Percentiles rank a stretch among this genome's conserved stretches.
phyloP scores from a whole-genome alignment of 1,140 invertebrate genomes.

The Drosophila guanche region DNA sequence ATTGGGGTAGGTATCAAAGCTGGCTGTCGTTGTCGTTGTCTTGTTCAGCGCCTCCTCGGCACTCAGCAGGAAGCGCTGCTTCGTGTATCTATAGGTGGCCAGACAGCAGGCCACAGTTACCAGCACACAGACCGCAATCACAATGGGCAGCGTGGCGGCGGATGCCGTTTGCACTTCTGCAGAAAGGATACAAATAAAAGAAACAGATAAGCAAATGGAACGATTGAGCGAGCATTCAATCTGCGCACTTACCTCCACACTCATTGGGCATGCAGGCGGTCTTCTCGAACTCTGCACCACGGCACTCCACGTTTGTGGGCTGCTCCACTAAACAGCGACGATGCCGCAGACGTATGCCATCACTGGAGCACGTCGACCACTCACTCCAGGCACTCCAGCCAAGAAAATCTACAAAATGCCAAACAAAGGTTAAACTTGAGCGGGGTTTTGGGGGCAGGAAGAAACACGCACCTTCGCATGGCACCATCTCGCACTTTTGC shows the following conservation, averaged over 20 bases:
- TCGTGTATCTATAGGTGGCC: slow-evolving; percentile 59
- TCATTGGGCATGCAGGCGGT: slow-evolving; percentile 86
- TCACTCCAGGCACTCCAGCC: slow-evolving; percentile 88
- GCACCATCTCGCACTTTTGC: slow-evolving; percentile 86
- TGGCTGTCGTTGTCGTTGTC: slow-evolving; percentile 84
- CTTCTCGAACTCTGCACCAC: slow-evolving; percentile 87
- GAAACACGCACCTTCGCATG: slow-evolving; percentile 85
- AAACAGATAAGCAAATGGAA: background rate
- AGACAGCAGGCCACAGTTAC: slow-evolving; percentile 66
- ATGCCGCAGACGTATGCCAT: slow-evolving; percentile 87
- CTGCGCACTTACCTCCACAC: slow-evolving; percentile 57
- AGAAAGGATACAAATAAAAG: background rate
- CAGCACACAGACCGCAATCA: slow-evolving; percentile 43
- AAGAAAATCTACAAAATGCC: slow-evolving; percentile 83
- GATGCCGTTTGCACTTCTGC: slow-evolving; percentile 63
- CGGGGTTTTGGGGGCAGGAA: background rate
- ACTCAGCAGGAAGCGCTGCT: slow-evolving; percentile 42
- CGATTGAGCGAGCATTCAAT: background rate
- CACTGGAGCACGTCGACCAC: slow-evolving; percentile 88
- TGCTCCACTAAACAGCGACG: slow-evolving; percentile 86
- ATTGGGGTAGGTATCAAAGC: slow-evolving; percentile 92
- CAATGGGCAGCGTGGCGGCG: slow-evolving; percentile 52
- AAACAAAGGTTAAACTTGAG: background rate
- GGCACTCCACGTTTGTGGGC: slow-evolving; percentile 86
- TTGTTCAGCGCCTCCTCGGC: slow-evolving; percentile 65